Evolutionary conservation across 1,140 invertebrate species (phyloP).

Genomic region (Myzus persicae): DNA sequence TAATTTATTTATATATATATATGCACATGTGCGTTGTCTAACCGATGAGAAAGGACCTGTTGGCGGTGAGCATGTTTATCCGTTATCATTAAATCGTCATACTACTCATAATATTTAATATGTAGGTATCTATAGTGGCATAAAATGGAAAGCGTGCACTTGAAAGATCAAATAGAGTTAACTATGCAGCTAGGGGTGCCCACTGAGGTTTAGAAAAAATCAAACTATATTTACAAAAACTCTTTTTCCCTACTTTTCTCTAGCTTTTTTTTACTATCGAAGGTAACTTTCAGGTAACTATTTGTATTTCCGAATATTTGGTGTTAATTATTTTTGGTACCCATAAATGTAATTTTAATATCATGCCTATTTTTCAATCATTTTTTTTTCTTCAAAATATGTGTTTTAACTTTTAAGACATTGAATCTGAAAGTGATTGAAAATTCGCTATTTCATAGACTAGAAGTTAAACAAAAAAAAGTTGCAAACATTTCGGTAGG

Average conservation of each 20-base stretch:
- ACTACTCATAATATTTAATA: background rate
- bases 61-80: background rate
- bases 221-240: background rate
- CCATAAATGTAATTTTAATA: too few species aligned
- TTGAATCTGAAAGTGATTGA: too few species aligned
- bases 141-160: background rate
- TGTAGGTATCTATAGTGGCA: background rate
- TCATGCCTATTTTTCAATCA: too few species aligned
- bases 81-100: background rate
- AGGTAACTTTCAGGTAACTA: too few species aligned
- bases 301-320: too few species aligned
- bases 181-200: background rate
- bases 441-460: too few species aligned
- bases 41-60: background rate
- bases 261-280: too few species aligned
- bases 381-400: too few species aligned
- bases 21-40: background rate
- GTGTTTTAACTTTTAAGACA: too few species aligned
- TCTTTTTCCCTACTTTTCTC: background rate
- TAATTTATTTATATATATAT: background rate
- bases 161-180: background rate
- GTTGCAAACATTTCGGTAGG: too few species aligned
- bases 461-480: too few species aligned
- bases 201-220: background rate
- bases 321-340: too few species aligned